These are phyloP conservation scores for Drosophila anceps DNA, from an alignment of 2,888 invertebrate species.

Conservation along the genomic window DNA sequence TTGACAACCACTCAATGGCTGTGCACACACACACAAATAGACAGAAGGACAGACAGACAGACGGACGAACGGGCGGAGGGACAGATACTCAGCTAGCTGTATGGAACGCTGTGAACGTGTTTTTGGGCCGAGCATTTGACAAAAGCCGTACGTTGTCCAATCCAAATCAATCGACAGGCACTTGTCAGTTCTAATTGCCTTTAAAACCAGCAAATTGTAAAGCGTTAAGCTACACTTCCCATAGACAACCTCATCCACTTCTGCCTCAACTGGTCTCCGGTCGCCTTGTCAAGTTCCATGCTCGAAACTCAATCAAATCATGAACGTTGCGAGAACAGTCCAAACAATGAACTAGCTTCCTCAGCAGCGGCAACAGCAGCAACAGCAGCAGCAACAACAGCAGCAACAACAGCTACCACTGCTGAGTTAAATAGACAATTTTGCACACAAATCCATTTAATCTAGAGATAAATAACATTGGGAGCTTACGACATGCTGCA, in stretches of 20 bases:
- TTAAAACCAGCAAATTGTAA: slow-evolving; percentile 64
- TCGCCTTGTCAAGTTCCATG: slow-evolving; percentile 6
- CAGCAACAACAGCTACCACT: slow-evolving; percentile 6
- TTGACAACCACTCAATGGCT: slow-evolving; percentile 51
- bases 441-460: slow-evolving; percentile 82
- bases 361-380: slow-evolving; percentile 12
- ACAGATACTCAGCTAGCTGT: not conserved
- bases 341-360: slow-evolving; percentile 71
- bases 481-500: slow-evolving; percentile 44
- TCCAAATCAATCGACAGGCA: slow-evolving; percentile 65
- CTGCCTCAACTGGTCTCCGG: not conserved
- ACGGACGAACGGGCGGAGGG: not conserved
- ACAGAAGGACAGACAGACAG: not conserved
- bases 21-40: slow-evolving; percentile 19
- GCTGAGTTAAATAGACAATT: slow-evolving; percentile 78
- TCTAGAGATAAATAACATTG: slow-evolving; percentile 82
- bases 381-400: slow-evolving; percentile 3
- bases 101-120: slow-evolving; percentile 26
- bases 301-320: slow-evolving; percentile 69
- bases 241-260: slow-evolving; percentile 13
- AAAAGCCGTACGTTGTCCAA: slow-evolving; percentile 45
- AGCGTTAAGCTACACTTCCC: slow-evolving; percentile 60
- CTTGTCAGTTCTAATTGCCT: slow-evolving; percentile 77
- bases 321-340: slow-evolving; percentile 67
- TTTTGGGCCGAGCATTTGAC: slow-evolving; percentile 40